phyloP scores from a whole-genome alignment of 2,797 vertebrate genomes.

The Sarcophilus harrisii region DNA sequence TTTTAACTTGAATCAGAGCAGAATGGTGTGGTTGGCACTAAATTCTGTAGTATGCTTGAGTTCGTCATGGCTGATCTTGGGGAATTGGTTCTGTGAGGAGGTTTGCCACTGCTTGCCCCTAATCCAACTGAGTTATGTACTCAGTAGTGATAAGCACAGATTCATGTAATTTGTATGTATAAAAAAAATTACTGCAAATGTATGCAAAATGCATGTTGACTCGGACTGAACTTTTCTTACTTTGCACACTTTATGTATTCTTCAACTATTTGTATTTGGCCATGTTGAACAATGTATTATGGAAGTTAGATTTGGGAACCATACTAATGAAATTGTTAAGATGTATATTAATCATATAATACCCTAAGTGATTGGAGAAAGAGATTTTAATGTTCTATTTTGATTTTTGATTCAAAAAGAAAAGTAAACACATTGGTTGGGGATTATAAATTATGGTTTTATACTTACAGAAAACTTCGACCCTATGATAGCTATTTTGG shows the following conservation, averaged over 20 bases:
- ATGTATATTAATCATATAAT: conserved; percentile 1
- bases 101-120: conserved; percentile 23
- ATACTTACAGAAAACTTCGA: background rate
- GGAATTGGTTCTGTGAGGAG: conserved; percentile 55
- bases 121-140: background rate
- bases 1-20: conserved; percentile 37
- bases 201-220: conserved; percentile 68
- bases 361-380: background rate
- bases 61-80: conserved; percentile 37
- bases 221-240: conserved; percentile 58
- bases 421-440: background rate
- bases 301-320: conserved; percentile 62
- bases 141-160: conserved; percentile 46
- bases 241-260: conserved; percentile 53
- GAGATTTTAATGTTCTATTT: background rate
- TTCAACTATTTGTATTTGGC: conserved; percentile 53
- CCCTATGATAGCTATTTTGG: background rate
- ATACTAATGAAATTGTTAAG: conserved; percentile 74
- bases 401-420: background rate
- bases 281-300: conserved; percentile 59
- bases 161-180: background rate
- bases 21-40: background rate
- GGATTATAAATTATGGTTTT: background rate
- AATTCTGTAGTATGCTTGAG: conserved; percentile 10
- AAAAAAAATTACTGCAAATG: conserved; percentile 20